Evolutionary conservation across 2,888 invertebrate genomes (phyloP), one percentile per base, ranked within the genome.

Genomic region (Candidula unifasciata): DNA sequence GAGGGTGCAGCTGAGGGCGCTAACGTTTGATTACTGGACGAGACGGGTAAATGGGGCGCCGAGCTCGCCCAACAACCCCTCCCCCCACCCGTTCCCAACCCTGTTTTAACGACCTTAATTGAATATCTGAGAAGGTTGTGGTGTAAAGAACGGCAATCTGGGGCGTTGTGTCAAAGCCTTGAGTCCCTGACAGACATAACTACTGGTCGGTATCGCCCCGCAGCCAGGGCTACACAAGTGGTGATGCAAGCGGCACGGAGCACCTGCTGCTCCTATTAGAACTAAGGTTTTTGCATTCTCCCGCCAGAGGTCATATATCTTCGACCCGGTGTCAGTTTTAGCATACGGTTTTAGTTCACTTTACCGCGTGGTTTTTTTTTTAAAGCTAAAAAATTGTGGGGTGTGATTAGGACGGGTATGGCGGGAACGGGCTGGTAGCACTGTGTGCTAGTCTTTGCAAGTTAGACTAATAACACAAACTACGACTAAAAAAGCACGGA

Each of bases 161-260:
- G 3, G 24, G 73, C 5, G 27, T 24, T n/a, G 52, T 52, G 44
- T 24, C 73, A 18, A 33, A n/a, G n/a, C 18, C 60, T 74, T 2
- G 27, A 27, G 30, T 54, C 6, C 74, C 27, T 27, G 18, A 54
- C 54, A 44, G 44, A 21, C 52, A 8, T 18, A 8, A 30, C 54
- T 30, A 52, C 54, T 30, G 74, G 16, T 18, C 52, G 27, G 18
- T 27, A 27, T 27, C 44, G 27, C 52, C 44, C 54, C 44, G 44
- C 44, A 54, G 54, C 74, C 54, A 54, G 54, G 30, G 33, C 74
- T 21, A 74, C 54, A 54, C 52, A 74, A 74, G 54, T 54, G 54
- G 74, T 74, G 74, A 52, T 74, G 74, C 74, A 74, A 74, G 74
- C 52, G 30, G 13, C 74, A 74, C 74, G 74, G 52, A 27, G 52